Evolutionary conservation across 2,797 vertebrate genomes (phyloP), one percentile per base, ranked within the genome.

Genomic region (Sebastes minor): DNA sequence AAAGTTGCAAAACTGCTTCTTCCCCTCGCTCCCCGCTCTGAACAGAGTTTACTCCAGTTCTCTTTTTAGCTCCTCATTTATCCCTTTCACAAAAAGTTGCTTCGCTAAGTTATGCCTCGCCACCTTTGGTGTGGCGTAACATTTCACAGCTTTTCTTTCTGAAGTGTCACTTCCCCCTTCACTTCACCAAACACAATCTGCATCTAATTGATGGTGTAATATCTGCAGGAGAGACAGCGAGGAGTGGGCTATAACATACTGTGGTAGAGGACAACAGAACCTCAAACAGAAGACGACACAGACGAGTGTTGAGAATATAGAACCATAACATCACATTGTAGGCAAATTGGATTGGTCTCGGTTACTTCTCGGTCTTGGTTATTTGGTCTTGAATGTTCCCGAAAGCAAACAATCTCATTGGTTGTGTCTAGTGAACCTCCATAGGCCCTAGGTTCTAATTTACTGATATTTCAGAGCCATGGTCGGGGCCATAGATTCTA

Each of bases 11-110:
- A 66, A 63, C 74, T 2, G 12, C 60, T 66, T 74, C 67, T 14
- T 61, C 68, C 27, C 57, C 61, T 32, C 1, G 1, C 55, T 59
- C 59, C 35, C 30, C 9, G 22, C 57, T 75, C 65, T 22, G 30
- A 85, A 64, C 27, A 76, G 57, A 42, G 38, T 42, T 66, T 68
- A 77, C 80, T 83, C 61, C 12, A 23, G 13, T 75, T 72, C 69
- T 80, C 70, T 73, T 85, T 83, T 87, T 83, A 86, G 81, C 80
- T 78, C 70, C 65, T 66, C 23, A 4, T 80, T 84, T 63, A 76
- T 90, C 79, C 59, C 56, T 87, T 83, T 83, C 65, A 78, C 67
- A 59, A 77, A 76, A 77, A 82, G 76, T 85, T 89, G 83, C 80
- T 76, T 23, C 52, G 82, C 74, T 71, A 71, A 85, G 71, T 88